Evolutionary conservation across 1,140 invertebrate genomes (phyloP).

Genomic region (Tetranychus urticae): DNA sequence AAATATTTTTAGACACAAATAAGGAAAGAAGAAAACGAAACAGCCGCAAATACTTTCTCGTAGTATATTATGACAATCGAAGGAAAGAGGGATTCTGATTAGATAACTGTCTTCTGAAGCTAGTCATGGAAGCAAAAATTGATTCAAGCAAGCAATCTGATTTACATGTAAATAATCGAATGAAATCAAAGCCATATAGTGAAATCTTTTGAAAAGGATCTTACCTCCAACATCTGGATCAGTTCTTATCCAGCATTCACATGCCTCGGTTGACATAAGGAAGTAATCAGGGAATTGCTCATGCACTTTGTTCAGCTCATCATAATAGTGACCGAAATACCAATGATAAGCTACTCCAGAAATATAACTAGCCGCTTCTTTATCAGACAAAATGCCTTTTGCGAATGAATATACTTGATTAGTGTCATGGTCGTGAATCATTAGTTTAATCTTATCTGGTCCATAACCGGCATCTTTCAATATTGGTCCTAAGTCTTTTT

Average conservation of each 20-base stretch:
- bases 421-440: constrained; percentile 2
- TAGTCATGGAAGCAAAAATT: too few relatives aligned
- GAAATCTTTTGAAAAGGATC: too few relatives aligned
- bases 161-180: too few relatives aligned
- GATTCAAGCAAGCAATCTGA: too few relatives aligned
- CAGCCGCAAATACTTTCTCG: too few relatives aligned
- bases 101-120: too few relatives aligned
- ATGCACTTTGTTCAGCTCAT: constrained; percentile 20
- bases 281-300: constrained; percentile 38
- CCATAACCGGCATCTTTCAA: constrained; percentile 19
- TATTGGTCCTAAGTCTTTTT: constrained; percentile 3
- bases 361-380: constrained; percentile 3
- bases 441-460: constrained; percentile 9
- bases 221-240: not conserved
- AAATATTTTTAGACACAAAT: too few relatives aligned
- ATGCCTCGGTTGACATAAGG: constrained; percentile 31
- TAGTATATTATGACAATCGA: too few relatives aligned
- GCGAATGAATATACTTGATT: not conserved
- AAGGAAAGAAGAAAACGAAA: too few relatives aligned
- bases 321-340: constrained; percentile 25
- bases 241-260: constrained; percentile 10
- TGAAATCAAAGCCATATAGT: too few relatives aligned
- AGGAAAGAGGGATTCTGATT: too few relatives aligned
- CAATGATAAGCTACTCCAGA: constrained; percentile 35
- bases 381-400: constrained; percentile 3